Conservation (phyloP, 1,140 invertebrate species). For the Zophobas morio region DNA sequence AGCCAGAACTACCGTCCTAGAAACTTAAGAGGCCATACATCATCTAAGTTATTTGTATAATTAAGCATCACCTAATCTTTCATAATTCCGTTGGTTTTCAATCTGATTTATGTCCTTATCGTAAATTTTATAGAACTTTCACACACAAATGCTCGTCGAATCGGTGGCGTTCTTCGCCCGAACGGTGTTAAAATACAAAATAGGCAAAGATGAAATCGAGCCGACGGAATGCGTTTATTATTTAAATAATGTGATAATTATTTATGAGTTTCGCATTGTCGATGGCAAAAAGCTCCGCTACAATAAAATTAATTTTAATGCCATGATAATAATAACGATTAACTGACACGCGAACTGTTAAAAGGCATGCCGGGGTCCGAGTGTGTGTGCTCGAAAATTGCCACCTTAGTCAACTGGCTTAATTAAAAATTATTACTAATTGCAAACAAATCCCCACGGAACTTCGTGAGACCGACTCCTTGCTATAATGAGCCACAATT, state of each 20-base stretch:
- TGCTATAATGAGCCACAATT: background rate
- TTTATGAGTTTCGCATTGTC: slow-evolving; percentile 54
- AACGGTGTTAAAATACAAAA: slow-evolving; percentile 52
- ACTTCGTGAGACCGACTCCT: background rate
- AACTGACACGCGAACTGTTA: slow-evolving; percentile 47
- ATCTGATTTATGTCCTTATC: slow-evolving; percentile 50
- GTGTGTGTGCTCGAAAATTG: slow-evolving; percentile 37
- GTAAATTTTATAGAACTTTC: slow-evolving; percentile 48
- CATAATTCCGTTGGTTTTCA: slow-evolving; percentile 53
- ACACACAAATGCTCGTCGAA: slow-evolving; percentile 23
- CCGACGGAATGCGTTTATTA: slow-evolving; percentile 48
- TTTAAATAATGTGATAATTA: slow-evolving; percentile 54
- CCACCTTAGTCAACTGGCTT: slow-evolving; percentile 8
- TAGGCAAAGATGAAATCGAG: slow-evolving; percentile 46
- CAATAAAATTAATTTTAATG: slow-evolving; percentile 59
- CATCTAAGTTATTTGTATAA: slow-evolving; percentile 56
- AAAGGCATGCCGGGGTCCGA: background rate
- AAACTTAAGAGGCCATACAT: slow-evolving; percentile 51
- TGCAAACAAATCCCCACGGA: background rate
- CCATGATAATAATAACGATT: slow-evolving; percentile 54
- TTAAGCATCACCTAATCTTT: slow-evolving; percentile 58
- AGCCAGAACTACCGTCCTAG: slow-evolving; percentile 36
- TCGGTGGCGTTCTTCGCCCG: slow-evolving; percentile 24
- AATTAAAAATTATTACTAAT: slow-evolving; percentile 32
- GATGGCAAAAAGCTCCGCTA: slow-evolving; percentile 53